phyloP scores from a whole-genome alignment of 1,140 invertebrate species.

The Dinothrombium tinctorium region DNA sequence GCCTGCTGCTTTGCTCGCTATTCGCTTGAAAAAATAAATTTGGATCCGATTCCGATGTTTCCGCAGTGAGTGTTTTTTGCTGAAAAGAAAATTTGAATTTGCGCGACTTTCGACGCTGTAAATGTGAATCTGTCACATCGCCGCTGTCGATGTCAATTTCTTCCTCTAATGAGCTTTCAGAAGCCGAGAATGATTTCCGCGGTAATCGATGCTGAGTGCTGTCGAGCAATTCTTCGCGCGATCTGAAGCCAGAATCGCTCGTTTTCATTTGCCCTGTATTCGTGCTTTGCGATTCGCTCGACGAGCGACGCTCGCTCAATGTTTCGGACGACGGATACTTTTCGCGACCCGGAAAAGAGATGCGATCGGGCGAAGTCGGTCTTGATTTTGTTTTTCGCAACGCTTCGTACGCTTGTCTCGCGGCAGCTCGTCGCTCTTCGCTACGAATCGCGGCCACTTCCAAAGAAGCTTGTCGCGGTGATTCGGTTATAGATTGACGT shows the following conservation, averaged over 20 bases:
- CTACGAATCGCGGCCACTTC: too few species aligned
- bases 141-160: neutral
- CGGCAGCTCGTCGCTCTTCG: too few species aligned
- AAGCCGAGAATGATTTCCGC: conserved; percentile 10
- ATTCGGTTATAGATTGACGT: too few species aligned
- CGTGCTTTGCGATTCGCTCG: too few species aligned
- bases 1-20: neutral
- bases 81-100: conserved; percentile 7
- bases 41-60: conserved; percentile 5
- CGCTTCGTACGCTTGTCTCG: too few species aligned
- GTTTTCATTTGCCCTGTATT: too few species aligned
- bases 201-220: neutral
- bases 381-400: too few species aligned
- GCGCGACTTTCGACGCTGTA: conserved; percentile 1
- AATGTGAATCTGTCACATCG: neutral
- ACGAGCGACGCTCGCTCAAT: neutral
- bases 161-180: conserved; percentile 13
- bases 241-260: neutral
- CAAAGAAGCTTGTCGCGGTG: too few species aligned
- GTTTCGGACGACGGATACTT: too few species aligned
- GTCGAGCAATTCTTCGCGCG: neutral
- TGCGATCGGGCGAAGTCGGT: too few species aligned
- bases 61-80: neutral
- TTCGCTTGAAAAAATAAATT: neutral
- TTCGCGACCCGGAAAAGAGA: too few species aligned